These are phyloP conservation scores for Scaptodrosophila lebanonensis DNA, from an alignment of 1,140 invertebrate species.

Conservation along the genomic window DNA sequence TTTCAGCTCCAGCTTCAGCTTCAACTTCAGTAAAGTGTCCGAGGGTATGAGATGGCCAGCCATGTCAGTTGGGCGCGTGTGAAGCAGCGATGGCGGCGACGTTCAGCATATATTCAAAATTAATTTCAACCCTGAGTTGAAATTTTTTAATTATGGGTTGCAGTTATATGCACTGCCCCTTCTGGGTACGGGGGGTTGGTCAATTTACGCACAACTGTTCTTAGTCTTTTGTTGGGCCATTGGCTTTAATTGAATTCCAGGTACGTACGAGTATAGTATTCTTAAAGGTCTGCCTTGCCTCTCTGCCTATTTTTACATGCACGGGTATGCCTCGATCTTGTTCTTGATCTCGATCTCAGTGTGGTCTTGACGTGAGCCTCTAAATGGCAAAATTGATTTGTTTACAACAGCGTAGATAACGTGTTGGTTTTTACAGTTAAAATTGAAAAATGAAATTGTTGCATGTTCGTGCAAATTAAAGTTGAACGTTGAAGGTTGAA, in stretches of 20 bases:
- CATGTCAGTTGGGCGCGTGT: constrained; percentile 55
- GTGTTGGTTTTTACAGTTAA: constrained; percentile 74
- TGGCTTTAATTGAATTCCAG: constrained; percentile 66
- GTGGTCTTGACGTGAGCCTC: constrained; percentile 43
- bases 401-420: constrained; percentile 60
- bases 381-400: constrained; percentile 62
- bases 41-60: too few relatives aligned
- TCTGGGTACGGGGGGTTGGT: constrained; percentile 22
- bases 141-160: constrained; percentile 72
- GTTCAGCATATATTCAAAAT: constrained; percentile 55
- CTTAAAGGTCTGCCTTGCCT: too few relatives aligned
- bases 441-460: constrained; percentile 71
- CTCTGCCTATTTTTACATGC: too few relatives aligned
- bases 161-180: constrained; percentile 34
- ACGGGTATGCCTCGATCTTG: too few relatives aligned
- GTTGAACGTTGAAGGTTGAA: constrained; percentile 21
- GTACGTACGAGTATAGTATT: constrained; percentile 35
- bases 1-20: too few relatives aligned
- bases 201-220: constrained; percentile 36
- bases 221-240: constrained; percentile 35
- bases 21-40: too few relatives aligned
- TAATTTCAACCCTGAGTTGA: constrained; percentile 69
- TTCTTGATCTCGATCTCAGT: too few relatives aligned
- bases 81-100: background rate
- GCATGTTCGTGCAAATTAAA: constrained; percentile 69